A percentile compares a stretch with the other conserved stretches of the same genome.
Conservation (phyloP, 2,797 vertebrate species). For the Falco berigora region DNA sequence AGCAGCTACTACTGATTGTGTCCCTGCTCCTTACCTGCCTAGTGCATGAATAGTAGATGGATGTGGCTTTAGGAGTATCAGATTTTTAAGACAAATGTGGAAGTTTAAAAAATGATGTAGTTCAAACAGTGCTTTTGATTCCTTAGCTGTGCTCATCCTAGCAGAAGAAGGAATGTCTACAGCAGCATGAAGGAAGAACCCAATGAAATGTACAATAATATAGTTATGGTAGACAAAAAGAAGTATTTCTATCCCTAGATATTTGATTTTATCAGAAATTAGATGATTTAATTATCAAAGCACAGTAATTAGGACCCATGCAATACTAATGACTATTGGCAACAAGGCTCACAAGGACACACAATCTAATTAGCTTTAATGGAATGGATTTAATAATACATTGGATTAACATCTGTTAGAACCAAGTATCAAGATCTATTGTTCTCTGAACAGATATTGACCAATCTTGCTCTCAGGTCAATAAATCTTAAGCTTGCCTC, state of each 20-base stretch:
- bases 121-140: neutral
- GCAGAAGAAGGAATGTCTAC: neutral
- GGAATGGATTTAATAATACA: conserved; percentile 40
- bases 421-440: conserved; percentile 16
- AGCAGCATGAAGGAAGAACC: neutral
- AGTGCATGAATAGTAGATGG: neutral
- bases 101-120: neutral
- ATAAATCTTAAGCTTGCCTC: conserved; percentile 36
- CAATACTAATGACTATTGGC: conserved; percentile 22
- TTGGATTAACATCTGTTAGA: conserved; percentile 34
- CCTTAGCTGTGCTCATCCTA: neutral
- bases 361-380: conserved; percentile 42
- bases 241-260: neutral
- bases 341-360: neutral
- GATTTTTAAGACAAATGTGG: neutral
- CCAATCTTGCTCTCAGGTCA: conserved; percentile 8
- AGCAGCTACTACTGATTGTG: neutral
- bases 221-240: conserved; percentile 8
- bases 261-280: conserved; percentile 38
- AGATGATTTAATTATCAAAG: conserved; percentile 26
- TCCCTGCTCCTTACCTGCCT: neutral
- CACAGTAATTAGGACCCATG: neutral
- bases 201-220: neutral
- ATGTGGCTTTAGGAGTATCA: neutral
- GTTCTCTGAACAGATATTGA: conserved; percentile 55